phyloP scores from a whole-genome alignment of 2,113 vertebrate species.

The Isurus oxyrinchus region DNA sequence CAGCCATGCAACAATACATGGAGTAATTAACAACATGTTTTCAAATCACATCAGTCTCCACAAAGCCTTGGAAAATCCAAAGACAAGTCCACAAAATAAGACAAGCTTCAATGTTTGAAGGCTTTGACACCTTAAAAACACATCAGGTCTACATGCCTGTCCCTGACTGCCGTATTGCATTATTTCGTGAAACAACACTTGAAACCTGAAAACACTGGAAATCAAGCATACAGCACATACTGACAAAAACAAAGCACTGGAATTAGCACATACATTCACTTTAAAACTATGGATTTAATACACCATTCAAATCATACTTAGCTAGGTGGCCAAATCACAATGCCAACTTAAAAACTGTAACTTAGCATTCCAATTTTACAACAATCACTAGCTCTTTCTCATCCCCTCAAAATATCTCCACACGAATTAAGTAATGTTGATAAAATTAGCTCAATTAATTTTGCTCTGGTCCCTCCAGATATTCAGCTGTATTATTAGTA shows the following conservation, averaged over 20 bases:
- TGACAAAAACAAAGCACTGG: not conserved
- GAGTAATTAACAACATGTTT: not conserved
- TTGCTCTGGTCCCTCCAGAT: not conserved
- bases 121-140: not conserved
- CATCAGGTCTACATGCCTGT: not conserved
- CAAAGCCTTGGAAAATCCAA: slow-evolving; percentile 1
- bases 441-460: not conserved
- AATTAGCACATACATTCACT: not conserved
- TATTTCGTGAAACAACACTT: not conserved
- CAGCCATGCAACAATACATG: too few species aligned
- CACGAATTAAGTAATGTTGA: not conserved
- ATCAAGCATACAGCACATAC: not conserved
- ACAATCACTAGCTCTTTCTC: not conserved
- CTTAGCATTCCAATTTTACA: not conserved
- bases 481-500: not conserved
- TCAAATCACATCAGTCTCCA: not conserved
- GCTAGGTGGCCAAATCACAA: not conserved
- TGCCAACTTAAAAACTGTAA: not conserved
- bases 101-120: not conserved
- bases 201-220: not conserved
- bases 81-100: not conserved
- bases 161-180: not conserved
- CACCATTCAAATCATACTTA: not conserved
- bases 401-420: not conserved
- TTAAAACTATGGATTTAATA: not conserved